Evolutionary conservation across 2,113 vertebrate species (phyloP), one percentile per base, ranked within the genome.

Genomic region (Cavia aperea): DNA sequence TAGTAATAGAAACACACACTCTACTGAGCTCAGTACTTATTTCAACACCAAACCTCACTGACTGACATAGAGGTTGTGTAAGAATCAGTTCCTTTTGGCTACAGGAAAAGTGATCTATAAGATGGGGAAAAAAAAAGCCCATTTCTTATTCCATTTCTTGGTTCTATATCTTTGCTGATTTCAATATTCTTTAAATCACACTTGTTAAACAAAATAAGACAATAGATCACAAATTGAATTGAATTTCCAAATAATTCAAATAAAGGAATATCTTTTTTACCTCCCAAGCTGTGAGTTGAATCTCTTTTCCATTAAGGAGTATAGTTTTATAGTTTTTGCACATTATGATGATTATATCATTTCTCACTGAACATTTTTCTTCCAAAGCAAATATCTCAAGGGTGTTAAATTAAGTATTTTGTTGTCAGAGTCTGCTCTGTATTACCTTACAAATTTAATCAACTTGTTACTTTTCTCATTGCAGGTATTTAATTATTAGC

Each of bases 401-500:
- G 92, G 85, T 79, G 31, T 94, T 94, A 85, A 95, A 77, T 93
- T 94, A 92, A 92, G 39, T 72, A 66, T 94, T 77, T 89, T 39
- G 62, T 77, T 82, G 92, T 82, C 77, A 54, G 49, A 65, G 39
- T 92, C 26, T 31, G 13, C 36, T 31, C 12, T 73, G 8, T 63
- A 72, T 89, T 90, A 79, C 87, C 86, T 91, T 94, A 91, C 49
- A 93, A 51, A 89, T 83, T 87, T 87, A 92, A 95, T 88, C 43
- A 93, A 66, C 19, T 81, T 82, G 95, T 95, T 92, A 72, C 89
- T 94, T 93, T 91, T 94, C 36, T 90, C 46, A 58, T 43, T 51
- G 33, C 12, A 82, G 54, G 84, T 94, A 89, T 82, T 96, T 95
- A 94, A 95, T 95, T 96, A 90, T 93, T 92, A 96, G 90, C 65